Evolutionary conservation across 2,888 invertebrate species (phyloP).

Genomic region (Tetragonula carbonaria): DNA sequence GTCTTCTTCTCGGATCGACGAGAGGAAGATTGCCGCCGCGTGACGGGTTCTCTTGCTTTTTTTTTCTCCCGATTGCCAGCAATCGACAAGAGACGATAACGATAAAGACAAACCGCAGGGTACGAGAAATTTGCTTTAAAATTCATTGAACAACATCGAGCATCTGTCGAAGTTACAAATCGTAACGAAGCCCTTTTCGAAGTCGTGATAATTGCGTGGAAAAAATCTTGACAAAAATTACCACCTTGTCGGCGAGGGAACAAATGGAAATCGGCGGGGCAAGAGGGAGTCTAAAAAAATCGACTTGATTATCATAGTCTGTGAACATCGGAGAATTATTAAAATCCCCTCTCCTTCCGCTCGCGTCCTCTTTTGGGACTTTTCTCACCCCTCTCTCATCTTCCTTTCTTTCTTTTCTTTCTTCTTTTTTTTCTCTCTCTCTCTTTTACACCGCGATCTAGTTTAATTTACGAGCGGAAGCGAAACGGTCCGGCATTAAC

Average conservation of each 20-base stretch:
- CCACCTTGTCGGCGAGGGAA: conserved; percentile 19
- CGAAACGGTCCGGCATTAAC: conserved; percentile 66
- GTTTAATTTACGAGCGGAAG: conserved; percentile 71
- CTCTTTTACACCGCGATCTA: conserved; percentile 43
- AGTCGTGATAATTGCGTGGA: conserved; percentile 43
- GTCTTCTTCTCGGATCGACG: too few relatives aligned
- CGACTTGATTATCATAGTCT: conserved; percentile 49
- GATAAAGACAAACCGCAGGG: conserved; percentile 32
- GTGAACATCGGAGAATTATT: conserved; percentile 68
- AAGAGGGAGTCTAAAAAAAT: conserved; percentile 48
- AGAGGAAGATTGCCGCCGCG: too few relatives aligned
- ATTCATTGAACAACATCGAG: conserved; percentile 29
- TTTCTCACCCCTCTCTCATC: neutral
- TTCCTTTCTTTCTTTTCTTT: neutral
- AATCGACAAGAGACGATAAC: conserved; percentile 31
- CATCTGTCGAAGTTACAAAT: conserved; percentile 32
- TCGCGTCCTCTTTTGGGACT: conserved; percentile 1
- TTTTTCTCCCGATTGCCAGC: neutral
- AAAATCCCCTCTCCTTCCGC: conserved; percentile 50
- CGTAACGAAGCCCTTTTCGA: conserved; percentile 34
- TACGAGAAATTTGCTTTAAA: conserved; percentile 31
- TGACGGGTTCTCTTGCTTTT: too few relatives aligned
- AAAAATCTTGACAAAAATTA: conserved; percentile 53
- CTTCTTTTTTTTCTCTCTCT: conserved; percentile 33
- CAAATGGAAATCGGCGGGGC: conserved; percentile 45